phyloP scores from a whole-genome alignment of 2,113 vertebrate species.

The Notiomystis cincta region DNA sequence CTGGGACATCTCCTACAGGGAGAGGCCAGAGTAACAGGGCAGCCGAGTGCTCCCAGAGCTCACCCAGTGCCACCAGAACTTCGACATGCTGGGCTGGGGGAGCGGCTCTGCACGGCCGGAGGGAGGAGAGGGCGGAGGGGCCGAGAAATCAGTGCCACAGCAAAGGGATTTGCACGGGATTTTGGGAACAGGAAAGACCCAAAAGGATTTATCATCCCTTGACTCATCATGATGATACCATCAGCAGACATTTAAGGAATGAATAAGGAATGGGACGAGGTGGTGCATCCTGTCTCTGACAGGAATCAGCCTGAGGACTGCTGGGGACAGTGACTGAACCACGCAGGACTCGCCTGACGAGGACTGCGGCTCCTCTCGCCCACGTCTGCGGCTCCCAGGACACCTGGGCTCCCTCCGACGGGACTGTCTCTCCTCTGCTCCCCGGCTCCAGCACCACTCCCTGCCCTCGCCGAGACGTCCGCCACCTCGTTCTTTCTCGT shows the following conservation, averaged over 20 bases:
- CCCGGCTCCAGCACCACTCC: fast-evolving
- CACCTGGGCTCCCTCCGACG: fast-evolving
- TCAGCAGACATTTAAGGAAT: not conserved
- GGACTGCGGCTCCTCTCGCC: not conserved
- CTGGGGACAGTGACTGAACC: fast-evolving
- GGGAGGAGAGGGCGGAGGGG: fast-evolving
- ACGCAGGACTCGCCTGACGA: not conserved
- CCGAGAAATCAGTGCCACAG: fast-evolving
- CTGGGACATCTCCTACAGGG: not conserved
- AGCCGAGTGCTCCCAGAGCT: not conserved
- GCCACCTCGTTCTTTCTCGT: fast-evolving
- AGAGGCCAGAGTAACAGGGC: not conserved
- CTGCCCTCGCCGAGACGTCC: fast-evolving
- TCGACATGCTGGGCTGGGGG: fast-evolving
- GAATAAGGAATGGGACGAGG: fast-evolving
- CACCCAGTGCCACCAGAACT: not conserved
- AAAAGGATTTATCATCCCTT: not conserved
- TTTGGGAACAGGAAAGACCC: not conserved
- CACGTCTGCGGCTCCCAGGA: fast-evolving
- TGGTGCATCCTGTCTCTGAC: fast-evolving
- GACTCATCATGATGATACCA: not conserved
- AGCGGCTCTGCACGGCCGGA: fast-evolving
- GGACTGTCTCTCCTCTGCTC: not conserved
- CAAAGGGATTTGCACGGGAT: not conserved
- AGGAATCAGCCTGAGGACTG: not conserved